Evolutionary conservation across 2,888 invertebrate species (phyloP).

Genomic region (Tenodera sinensis): DNA sequence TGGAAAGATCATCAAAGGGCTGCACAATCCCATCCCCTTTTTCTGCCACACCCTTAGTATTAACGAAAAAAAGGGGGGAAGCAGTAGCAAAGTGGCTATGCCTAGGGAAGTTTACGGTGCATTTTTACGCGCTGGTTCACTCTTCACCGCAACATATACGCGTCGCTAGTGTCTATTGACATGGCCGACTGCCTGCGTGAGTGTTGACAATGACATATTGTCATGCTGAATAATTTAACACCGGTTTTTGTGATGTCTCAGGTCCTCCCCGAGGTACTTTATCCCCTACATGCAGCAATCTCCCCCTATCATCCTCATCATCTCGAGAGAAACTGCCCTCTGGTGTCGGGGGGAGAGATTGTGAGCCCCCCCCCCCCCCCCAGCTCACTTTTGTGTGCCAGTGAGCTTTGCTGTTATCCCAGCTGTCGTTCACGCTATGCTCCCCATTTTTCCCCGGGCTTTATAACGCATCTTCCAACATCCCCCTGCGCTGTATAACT

Average conservation of each 20-base stretch:
- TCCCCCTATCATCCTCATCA: slow-evolving; percentile 10
- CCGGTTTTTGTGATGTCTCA: slow-evolving; percentile 23
- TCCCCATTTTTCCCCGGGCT: background rate
- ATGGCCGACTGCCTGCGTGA: slow-evolving; percentile 3
- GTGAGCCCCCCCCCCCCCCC: background rate
- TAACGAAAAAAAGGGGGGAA: background rate
- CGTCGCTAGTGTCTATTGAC: slow-evolving; percentile 16
- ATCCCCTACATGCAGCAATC: background rate
- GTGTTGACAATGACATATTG: slow-evolving; percentile 29
- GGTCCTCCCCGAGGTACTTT: background rate
- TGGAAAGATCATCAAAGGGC: background rate
- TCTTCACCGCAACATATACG: background rate
- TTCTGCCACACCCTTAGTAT: background rate
- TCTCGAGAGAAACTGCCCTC: slow-evolving; percentile 12
- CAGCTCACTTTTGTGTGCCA: slow-evolving; percentile 18
- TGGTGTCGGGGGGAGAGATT: background rate
- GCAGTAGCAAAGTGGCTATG: background rate
- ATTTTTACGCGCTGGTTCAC: background rate
- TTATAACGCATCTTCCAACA: background rate
- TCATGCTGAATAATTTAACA: slow-evolving; percentile 31
- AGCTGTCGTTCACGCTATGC: slow-evolving; percentile 18
- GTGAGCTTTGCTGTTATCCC: slow-evolving; percentile 21
- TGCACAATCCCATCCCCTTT: background rate
- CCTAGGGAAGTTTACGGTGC: no score
- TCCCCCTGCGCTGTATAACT: background rate